These are phyloP conservation scores for Chelonoidis abingdonii DNA, from an alignment of 2,113 vertebrate species.

Conservation along the genomic window DNA sequence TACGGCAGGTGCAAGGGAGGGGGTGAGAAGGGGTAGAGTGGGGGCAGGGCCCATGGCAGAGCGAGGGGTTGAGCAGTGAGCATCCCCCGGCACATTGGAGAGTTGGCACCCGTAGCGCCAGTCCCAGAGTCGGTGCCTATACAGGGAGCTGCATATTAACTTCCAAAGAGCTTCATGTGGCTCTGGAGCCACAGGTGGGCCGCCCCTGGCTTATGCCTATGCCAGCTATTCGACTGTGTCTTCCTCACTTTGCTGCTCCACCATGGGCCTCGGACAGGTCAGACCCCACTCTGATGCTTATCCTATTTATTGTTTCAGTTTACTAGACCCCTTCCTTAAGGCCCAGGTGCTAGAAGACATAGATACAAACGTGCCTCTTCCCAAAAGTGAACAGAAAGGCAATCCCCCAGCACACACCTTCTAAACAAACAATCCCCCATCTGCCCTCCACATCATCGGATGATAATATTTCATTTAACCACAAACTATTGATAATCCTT, in stretches of 20 bases:
- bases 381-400: fast-evolving
- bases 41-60: too few species aligned
- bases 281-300: background rate
- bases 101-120: too few species aligned
- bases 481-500: slow-evolving; percentile 41
- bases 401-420: background rate
- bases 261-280: background rate
- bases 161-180: too few species aligned
- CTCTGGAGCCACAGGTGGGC: too few species aligned
- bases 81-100: too few species aligned
- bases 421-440: slow-evolving; percentile 39
- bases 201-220: too few species aligned
- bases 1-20: too few species aligned
- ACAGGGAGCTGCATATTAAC: too few species aligned
- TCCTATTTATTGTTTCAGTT: background rate
- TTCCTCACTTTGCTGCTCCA: background rate
- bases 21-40: too few species aligned
- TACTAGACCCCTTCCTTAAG: background rate
- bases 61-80: too few species aligned
- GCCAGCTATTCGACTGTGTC: background rate
- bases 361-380: fast-evolving
- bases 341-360: fast-evolving
- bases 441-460: slow-evolving; percentile 24
- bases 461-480: slow-evolving; percentile 50
- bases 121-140: too few species aligned